These are phyloP conservation scores for Cairina moschata DNA, from an alignment of 2,113 vertebrate genomes.

Conservation along the genomic window DNA sequence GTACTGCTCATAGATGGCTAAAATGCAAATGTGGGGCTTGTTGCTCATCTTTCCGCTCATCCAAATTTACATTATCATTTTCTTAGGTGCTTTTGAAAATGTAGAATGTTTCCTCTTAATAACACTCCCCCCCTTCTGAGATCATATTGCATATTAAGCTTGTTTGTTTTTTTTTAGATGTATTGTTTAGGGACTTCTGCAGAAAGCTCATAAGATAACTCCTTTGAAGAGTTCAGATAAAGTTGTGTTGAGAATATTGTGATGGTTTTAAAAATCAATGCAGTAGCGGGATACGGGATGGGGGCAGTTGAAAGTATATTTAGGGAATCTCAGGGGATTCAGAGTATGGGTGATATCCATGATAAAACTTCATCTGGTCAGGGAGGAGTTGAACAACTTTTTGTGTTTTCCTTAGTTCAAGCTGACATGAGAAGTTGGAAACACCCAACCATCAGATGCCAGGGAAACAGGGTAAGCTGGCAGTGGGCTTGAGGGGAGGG, in stretches of 20 bases:
- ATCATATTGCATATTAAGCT: fast-evolving
- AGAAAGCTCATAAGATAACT: background rate
- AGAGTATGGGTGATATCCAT: background rate
- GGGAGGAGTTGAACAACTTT: slow-evolving; percentile 70
- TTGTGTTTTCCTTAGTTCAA: slow-evolving; percentile 73
- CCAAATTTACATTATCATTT: background rate
- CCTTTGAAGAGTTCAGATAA: background rate
- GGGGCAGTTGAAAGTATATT: background rate
- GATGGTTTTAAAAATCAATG: background rate
- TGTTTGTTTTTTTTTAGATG: background rate
- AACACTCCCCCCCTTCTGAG: background rate
- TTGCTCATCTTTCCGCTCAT: background rate
- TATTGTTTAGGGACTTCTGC: background rate
- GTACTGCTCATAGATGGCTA: background rate
- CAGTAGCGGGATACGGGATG: background rate
- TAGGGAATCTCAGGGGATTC: slow-evolving; percentile 5
- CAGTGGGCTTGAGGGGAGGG: slow-evolving; percentile 67
- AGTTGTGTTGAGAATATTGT: background rate
- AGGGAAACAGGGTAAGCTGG: slow-evolving; percentile 71
- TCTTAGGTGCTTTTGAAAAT: background rate
- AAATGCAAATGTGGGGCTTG: background rate
- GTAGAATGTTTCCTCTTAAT: background rate
- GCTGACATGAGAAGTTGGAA: slow-evolving; percentile 72
- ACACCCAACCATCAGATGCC: slow-evolving; percentile 66
- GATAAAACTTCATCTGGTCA: slow-evolving; percentile 9